Evolutionary conservation across 2,888 invertebrate species (phyloP), one percentile per base, ranked within the genome.

Genomic region (Tipula unca): DNA sequence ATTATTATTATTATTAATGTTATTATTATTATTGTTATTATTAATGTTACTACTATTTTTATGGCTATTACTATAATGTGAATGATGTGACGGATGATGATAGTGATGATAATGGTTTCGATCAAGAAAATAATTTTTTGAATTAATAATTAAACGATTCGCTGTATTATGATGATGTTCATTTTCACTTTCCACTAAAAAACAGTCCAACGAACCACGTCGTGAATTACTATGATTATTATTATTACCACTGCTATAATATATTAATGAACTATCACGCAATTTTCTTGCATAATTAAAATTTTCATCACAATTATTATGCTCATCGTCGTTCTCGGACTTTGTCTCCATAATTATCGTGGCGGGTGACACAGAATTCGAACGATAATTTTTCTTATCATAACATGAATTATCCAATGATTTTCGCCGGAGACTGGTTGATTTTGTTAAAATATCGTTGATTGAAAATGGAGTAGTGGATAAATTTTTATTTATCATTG

Each of bases 401-500:
- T 69, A 69, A 25, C 69, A 69, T 25, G 69, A 69, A 69, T 69
- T 69, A 85, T 86, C 88, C 29, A 86, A 85, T 35, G 85, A 88
- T 86, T 87, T 90, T 88, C 86, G 88, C 29, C 85, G 89, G 88
- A 39, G 88, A 84, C 88, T 87, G 4, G 88, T 89, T 82, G 88
- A 90, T 82, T 90, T 89, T n/a, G 93, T 94, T 88, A 95, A 90
- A 89, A 95, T 95, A 88, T 95, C 95, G 88, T 95, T 94, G 86
- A 95, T 95, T 10, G 94, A 95, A 90, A 95, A 95, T 42, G 95
- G 95, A 10, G 95, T 95, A 10, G 92, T 91, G 1, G 90, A 88
- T 32, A 32, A 32, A 83, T 35, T 83, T 83, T 83, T 83, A 83
- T 83, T 83, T 32, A 83, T 83, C 35, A 83, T 83, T 35, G 83